phyloP scores from a whole-genome alignment of 2,113 vertebrate genomes.

The Equus quagga region DNA sequence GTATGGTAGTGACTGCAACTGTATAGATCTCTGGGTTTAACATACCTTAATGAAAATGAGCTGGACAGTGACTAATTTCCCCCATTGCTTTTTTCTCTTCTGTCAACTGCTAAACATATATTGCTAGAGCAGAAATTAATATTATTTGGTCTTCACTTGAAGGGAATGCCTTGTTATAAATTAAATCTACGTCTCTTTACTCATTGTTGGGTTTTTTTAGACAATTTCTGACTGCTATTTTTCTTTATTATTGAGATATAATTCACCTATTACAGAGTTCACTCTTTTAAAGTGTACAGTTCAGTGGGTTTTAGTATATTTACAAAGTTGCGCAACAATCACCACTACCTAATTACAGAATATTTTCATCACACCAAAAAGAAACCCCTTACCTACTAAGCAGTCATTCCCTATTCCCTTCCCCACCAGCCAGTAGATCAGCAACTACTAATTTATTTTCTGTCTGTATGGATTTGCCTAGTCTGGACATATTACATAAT shows the following conservation, averaged over 20 bases:
- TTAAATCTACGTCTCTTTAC: not conserved
- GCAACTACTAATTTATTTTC: not conserved
- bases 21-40: not conserved
- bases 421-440: not conserved
- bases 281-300: not conserved
- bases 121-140: not conserved
- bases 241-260: not conserved
- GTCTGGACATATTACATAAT: not conserved
- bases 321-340: not conserved
- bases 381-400: not conserved
- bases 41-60: not conserved
- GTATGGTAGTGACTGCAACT: not conserved
- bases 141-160: not conserved
- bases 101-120: not conserved
- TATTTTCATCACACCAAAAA: not conserved
- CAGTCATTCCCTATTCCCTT: not conserved
- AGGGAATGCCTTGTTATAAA: not conserved
- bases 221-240: not conserved
- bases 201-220: not conserved
- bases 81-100: not conserved
- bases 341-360: not conserved
- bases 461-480: not conserved
- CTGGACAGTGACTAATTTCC: not conserved
- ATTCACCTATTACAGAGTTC: not conserved
- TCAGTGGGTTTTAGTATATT: not conserved